phyloP scores from a whole-genome alignment of 2,797 vertebrate species.

The Iguana delicatissima region DNA sequence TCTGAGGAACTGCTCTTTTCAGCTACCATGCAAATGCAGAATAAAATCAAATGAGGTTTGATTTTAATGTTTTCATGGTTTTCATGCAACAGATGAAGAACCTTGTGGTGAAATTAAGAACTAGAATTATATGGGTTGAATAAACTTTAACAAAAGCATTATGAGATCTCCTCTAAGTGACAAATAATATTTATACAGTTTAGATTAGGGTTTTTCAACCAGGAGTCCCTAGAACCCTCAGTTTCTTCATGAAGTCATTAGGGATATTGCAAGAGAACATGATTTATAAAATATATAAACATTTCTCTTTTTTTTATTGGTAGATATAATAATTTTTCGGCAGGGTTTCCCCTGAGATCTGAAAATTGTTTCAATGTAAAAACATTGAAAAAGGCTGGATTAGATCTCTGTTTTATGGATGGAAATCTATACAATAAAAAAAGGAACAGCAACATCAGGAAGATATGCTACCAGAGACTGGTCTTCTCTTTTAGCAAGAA shows the following conservation, averaged over 20 bases:
- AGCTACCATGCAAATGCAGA: not conserved
- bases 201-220: not conserved
- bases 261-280: no score
- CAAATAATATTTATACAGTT: not conserved
- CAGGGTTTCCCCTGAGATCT: no score
- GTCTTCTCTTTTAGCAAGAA: not conserved
- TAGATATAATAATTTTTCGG: no score
- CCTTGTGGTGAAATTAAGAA: not conserved
- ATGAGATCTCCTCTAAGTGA: not conserved
- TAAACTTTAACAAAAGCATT: not conserved
- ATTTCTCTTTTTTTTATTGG: no score
- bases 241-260: no score
- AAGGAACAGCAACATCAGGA: not conserved
- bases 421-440: not conserved
- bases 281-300: no score
- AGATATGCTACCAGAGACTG: not conserved
- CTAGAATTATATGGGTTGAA: not conserved
- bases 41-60: not conserved
- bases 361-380: no score
- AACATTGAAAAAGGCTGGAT: not conserved
- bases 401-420: not conserved
- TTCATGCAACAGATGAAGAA: not conserved
- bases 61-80: not conserved
- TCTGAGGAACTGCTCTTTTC: not conserved
- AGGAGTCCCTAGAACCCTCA: not conserved